These are phyloP conservation scores for Epiblema foenella DNA, from an alignment of 2,888 invertebrate genomes.

Conservation along the genomic window DNA sequence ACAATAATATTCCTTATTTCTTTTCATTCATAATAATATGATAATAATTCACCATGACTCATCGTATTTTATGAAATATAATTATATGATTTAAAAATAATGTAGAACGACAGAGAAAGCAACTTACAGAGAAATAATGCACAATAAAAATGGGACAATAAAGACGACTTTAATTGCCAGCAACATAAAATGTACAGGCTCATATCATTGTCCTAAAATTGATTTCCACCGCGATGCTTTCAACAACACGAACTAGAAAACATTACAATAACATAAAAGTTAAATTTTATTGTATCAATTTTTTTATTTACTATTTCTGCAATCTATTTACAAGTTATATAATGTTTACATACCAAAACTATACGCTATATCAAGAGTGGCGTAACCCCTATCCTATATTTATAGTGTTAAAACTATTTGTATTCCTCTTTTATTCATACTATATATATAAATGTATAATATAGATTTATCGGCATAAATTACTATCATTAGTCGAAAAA, in stretches of 20 bases:
- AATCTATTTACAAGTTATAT: slow-evolving; percentile 80
- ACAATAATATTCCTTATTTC: slow-evolving; percentile 85
- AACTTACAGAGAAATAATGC: slow-evolving; percentile 82
- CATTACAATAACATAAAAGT: slow-evolving; percentile 79
- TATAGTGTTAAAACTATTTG: slow-evolving; percentile 83
- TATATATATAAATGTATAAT: slow-evolving; percentile 75
- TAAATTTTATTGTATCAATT: slow-evolving; percentile 82
- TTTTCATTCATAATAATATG: slow-evolving; percentile 85
- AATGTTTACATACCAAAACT: slow-evolving; percentile 83
- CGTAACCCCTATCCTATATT: slow-evolving; percentile 82
- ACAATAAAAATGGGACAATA: slow-evolving; percentile 73
- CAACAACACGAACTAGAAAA: slow-evolving; percentile 71
- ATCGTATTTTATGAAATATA: slow-evolving; percentile 82
- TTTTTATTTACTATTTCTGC: slow-evolving; percentile 77
- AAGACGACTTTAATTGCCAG: slow-evolving; percentile 65
- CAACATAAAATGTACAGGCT: slow-evolving; percentile 68
- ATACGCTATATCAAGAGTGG: slow-evolving; percentile 79
- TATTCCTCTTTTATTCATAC: slow-evolving; percentile 75
- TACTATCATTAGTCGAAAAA: slow-evolving; percentile 80
- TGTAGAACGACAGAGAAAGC: slow-evolving; percentile 84
- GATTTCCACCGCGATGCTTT: slow-evolving; percentile 44
- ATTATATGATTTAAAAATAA: slow-evolving; percentile 84
- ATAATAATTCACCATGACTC: slow-evolving; percentile 80
- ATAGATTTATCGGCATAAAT: slow-evolving; percentile 79
- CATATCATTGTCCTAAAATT: slow-evolving; percentile 59